Percentiles rank a stretch among this genome's conserved stretches.
Conservation (phyloP, 2,797 vertebrate species). For the Pipistrellus nathusii region DNA sequence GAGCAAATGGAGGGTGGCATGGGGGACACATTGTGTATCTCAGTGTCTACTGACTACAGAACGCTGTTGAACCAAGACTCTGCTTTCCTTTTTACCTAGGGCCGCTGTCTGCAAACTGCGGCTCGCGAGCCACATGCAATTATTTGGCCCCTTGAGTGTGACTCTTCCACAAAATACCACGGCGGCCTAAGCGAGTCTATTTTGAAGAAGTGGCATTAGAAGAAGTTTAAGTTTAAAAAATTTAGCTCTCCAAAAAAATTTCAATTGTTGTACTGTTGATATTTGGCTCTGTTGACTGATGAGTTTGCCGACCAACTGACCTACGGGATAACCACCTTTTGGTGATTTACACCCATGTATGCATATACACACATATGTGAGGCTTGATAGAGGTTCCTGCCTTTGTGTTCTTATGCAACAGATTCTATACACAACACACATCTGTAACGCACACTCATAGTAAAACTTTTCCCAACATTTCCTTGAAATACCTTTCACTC, state of each 20-base stretch:
- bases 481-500: background rate
- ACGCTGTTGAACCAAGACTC: background rate
- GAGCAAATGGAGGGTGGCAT: background rate
- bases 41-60: background rate
- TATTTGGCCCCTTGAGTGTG: too few relatives aligned
- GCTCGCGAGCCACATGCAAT: too few relatives aligned
- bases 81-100: background rate
- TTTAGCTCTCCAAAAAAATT: too few relatives aligned
- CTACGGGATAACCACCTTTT: background rate
- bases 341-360: accelerated
- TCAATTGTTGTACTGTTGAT: too few relatives aligned
- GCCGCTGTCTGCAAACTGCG: too few relatives aligned
- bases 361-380: background rate
- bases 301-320: too few relatives aligned
- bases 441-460: too few relatives aligned
- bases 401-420: background rate
- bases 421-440: accelerated
- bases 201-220: too few relatives aligned
- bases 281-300: too few relatives aligned
- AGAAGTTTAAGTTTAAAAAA: too few relatives aligned
- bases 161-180: too few relatives aligned
- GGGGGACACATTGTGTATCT: background rate
- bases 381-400: background rate
- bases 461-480: background rate
- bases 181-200: too few relatives aligned